Conservation (phyloP, 2,113 vertebrate genomes). For the Siphamia tubifer region DNA sequence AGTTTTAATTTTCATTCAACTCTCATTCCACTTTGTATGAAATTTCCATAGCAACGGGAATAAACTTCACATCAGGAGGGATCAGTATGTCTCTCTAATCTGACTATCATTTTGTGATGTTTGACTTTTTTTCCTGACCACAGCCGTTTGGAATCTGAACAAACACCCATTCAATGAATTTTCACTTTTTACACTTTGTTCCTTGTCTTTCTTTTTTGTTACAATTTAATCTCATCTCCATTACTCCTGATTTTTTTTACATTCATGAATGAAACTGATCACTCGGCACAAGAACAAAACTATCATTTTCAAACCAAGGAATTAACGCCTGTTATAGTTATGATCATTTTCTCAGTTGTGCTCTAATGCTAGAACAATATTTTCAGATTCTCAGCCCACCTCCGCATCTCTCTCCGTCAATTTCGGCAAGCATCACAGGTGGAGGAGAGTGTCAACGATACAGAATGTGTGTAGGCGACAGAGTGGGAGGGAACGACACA, state of each 20-base stretch:
- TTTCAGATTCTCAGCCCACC: slow-evolving; percentile 30
- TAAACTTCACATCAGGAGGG: neutral
- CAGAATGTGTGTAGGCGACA: slow-evolving; percentile 45
- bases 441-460: slow-evolving; percentile 37
- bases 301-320: neutral
- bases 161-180: neutral
- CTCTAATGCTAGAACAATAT: neutral
- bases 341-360: neutral
- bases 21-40: neutral
- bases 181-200: neutral
- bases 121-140: neutral
- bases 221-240: neutral
- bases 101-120: neutral
- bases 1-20: neutral
- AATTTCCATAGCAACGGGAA: slow-evolving; percentile 10
- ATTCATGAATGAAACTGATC: neutral
- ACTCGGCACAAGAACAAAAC: neutral
- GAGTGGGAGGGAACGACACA: slow-evolving; percentile 44
- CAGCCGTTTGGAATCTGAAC: neutral
- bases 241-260: neutral
- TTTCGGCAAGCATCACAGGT: slow-evolving; percentile 36
- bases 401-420: slow-evolving; percentile 3
- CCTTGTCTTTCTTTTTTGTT: neutral
- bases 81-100: neutral
- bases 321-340: neutral